Evolutionary conservation across 1,140 invertebrate genomes (phyloP).

Genomic region (Charaxes varanes): DNA sequence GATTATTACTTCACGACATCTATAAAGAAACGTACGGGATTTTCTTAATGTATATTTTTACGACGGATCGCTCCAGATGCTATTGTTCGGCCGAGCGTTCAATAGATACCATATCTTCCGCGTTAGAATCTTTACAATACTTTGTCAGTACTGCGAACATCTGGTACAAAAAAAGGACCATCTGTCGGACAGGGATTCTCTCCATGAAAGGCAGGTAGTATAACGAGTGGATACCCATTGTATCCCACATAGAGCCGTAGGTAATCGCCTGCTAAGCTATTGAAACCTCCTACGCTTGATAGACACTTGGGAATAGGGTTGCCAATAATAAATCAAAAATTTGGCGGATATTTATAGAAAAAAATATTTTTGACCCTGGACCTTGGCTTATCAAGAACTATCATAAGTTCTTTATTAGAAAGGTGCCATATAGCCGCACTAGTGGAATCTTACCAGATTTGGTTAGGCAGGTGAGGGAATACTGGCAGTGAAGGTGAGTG

Average conservation of each 20-base stretch:
- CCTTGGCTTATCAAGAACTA: no score
- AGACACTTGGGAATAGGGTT: slow-evolving; percentile 2
- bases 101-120: slow-evolving; percentile 21
- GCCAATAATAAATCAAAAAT: no score
- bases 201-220: slow-evolving; percentile 47
- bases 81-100: slow-evolving; percentile 16
- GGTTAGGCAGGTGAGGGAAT: no score
- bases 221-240: slow-evolving; percentile 25
- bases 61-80: not conserved
- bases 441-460: no score
- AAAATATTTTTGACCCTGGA: not conserved
- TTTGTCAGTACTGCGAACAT: slow-evolving; percentile 36
- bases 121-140: slow-evolving; percentile 30
- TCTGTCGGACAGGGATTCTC: slow-evolving; percentile 40
- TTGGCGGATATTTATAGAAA: no score
- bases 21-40: not conserved
- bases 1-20: no score
- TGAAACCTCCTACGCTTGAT: slow-evolving; percentile 19
- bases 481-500: no score
- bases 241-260: slow-evolving; percentile 26
- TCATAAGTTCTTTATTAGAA: no score
- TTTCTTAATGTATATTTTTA: no score
- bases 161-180: slow-evolving; percentile 29
- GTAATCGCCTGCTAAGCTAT: slow-evolving; percentile 31
- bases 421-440: no score